Conservation (phyloP, 2,797 vertebrate species). For the Tamandua tetradactyla region DNA sequence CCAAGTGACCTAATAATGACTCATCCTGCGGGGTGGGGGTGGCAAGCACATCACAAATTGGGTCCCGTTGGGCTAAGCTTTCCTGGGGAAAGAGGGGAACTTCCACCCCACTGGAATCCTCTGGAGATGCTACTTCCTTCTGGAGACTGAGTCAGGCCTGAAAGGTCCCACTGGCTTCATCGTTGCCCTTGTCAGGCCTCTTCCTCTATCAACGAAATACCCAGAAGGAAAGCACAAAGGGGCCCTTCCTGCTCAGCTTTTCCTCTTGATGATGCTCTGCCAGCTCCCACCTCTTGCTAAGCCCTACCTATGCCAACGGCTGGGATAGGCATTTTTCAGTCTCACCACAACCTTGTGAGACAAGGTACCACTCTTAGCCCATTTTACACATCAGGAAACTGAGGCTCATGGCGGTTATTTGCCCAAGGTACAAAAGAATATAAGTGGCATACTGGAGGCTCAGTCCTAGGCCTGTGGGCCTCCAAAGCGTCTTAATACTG, state of each 20-base stretch:
- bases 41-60: background rate
- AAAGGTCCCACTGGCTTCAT: background rate
- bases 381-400: background rate
- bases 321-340: background rate
- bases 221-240: background rate
- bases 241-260: background rate
- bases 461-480: background rate
- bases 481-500: background rate
- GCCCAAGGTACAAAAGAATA: background rate
- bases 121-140: background rate
- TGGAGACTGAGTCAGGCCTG: background rate
- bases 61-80: background rate
- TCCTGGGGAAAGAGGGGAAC: background rate
- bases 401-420: background rate
- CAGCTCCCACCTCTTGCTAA: background rate
- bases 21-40: background rate
- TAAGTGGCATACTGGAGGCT: background rate
- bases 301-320: background rate
- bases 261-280: background rate
- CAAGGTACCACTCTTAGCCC: background rate
- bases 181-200: too few relatives aligned
- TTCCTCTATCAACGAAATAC: background rate
- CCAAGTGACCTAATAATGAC: background rate
- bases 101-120: background rate
- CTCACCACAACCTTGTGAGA: background rate